Evolutionary conservation across 2,888 invertebrate genomes (phyloP), one percentile per base, ranked within the genome.

Genomic region (Chloromyia formosa): DNA sequence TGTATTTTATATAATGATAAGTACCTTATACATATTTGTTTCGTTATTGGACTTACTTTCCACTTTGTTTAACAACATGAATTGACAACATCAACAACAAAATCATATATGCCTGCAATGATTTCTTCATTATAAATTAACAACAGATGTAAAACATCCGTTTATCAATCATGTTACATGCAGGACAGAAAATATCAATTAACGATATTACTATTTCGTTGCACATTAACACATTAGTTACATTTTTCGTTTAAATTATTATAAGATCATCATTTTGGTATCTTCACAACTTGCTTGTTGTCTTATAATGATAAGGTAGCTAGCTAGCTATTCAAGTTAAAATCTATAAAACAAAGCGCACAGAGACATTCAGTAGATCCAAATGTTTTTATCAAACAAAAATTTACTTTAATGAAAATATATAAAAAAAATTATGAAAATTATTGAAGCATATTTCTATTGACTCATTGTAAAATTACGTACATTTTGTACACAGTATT

Each of bases 261-360:
- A 49, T 2, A 35, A 2, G 14, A 49, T 49, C 49, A n/a, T n/a
- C 2, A 49, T n/a, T n/a, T 49, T 49, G 49, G 16, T 10, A 49
- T 3, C 12, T 49, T 49, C 2, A 35, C 27, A n/a, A 49, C 49
- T 5, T 49, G 49, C 16, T 49, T 49, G 49, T 49, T 49, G 49
- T 49, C 49, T 49, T 49, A 12, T 49, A 49, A 49, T n/a, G 49
- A 49, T 49, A 49, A 49, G 49, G 49, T 49, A 49, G 49, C 49
- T 49, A 49, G 49, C 12, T 49, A 49, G 49, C 49, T 1, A 49
- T 49, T 7, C 49, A 49, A 49, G 49, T 49, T 49, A 56, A 20
- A 56, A 49, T 66, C 49, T 66, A 66, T 42, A 35, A 49, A 66
- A 66, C 66, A 49, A 66, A 35, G 20, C 66, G 66, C 66, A 66